Conservation (phyloP, 2,113 vertebrate species). For the Platanista minor region DNA sequence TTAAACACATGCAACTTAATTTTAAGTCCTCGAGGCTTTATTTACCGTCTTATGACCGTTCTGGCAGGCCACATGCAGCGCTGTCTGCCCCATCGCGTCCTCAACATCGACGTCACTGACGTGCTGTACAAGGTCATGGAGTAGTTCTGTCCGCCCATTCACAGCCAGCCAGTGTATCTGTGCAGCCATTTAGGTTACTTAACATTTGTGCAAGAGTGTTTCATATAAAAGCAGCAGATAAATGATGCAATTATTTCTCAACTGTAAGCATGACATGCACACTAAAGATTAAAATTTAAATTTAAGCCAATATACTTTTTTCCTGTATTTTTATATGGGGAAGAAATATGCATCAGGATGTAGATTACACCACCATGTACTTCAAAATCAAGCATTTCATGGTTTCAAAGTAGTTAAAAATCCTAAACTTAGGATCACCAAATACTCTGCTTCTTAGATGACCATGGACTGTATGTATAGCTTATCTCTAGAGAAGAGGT, state of each 20-base stretch:
- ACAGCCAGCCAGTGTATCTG: slow-evolving; percentile 99
- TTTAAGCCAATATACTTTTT: neutral
- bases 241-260: slow-evolving; percentile 27
- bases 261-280: neutral
- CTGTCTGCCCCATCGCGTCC: slow-evolving; percentile 98
- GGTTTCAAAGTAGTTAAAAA: neutral
- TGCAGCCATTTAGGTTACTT: slow-evolving; percentile 41
- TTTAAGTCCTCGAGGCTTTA: neutral
- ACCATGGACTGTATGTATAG: neutral
- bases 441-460: neutral
- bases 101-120: slow-evolving; percentile 97
- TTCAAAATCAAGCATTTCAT: slow-evolving; percentile 11
- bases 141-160: slow-evolving; percentile 95
- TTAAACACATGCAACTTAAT: slow-evolving; percentile 13
- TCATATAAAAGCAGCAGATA: slow-evolving; percentile 36
- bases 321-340: neutral
- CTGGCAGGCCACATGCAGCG: slow-evolving; percentile 97
- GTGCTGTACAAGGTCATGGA: slow-evolving; percentile 97
- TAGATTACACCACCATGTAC: neutral
- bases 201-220: slow-evolving; percentile 35
- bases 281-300: slow-evolving; percentile 13
- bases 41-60: slow-evolving; percentile 97
- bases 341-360: slow-evolving; percentile 1
- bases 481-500: slow-evolving; percentile 10
- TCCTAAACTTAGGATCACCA: neutral